Percentiles rank a stretch among this genome's conserved stretches.
Conservation (phyloP, 1,140 invertebrate genomes). For the Augochlora pura region DNA sequence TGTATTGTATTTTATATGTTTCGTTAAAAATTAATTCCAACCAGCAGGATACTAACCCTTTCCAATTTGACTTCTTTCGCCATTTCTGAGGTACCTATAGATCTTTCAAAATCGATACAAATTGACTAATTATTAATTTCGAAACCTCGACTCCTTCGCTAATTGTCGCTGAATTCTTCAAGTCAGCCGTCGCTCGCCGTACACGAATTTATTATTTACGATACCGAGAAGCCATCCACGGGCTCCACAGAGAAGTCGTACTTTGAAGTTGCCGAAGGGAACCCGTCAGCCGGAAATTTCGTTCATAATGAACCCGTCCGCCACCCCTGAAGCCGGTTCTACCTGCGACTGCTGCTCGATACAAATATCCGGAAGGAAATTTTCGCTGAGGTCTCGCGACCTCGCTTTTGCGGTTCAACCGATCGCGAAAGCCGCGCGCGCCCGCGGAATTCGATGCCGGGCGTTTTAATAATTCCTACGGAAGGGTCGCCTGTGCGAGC, state of each 20-base stretch:
- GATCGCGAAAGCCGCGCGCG: neutral
- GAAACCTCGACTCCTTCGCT: too few relatives aligned
- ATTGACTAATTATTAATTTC: too few relatives aligned
- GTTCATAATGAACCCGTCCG: neutral
- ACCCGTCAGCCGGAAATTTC: conserved; percentile 12
- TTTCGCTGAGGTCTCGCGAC: neutral
- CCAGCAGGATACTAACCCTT: too few relatives aligned
- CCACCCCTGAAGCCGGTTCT: too few relatives aligned
- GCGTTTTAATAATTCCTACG: neutral
- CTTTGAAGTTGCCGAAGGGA: conserved; percentile 17
- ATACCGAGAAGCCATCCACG: neutral
- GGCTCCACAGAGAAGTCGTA: neutral
- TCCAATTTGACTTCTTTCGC: too few relatives aligned
- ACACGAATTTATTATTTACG: conserved; percentile 22
- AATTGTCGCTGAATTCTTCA: too few relatives aligned
- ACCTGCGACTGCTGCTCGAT: neutral
- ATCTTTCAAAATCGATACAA: too few relatives aligned
- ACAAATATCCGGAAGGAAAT: conserved; percentile 7
- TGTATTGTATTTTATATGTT: too few relatives aligned
- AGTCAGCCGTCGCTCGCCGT: neutral
- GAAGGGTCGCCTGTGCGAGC: too few relatives aligned
- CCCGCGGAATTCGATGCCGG: neutral
- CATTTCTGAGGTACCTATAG: too few relatives aligned
- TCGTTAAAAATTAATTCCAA: too few relatives aligned
- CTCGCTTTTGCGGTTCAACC: conserved; percentile 4